Base-by-base conservation (phyloP, 2,113 vertebrate species). In the Antechinus stuartii region DNA sequence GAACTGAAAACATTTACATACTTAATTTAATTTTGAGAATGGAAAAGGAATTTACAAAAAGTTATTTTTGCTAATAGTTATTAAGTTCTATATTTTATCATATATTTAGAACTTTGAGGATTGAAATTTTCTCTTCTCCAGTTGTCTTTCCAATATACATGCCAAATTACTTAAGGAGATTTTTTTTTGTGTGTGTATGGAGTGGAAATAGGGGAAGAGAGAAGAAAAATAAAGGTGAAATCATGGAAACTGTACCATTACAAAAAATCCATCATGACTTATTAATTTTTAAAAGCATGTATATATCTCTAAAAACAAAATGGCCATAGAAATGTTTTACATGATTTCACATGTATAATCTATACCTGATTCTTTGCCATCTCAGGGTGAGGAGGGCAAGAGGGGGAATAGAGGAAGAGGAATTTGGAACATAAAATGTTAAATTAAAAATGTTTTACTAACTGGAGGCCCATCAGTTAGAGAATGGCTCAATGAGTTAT, bases 1-100 rank as follows among this genome's bases (percentile, higher is more conserved):
- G 91, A 96, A 97, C 92, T 96, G 94, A 8, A 97, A 98, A 95
- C n/a, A 97, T 98, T 98, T 97, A 96, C 84, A 97, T 94, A 94
- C 95, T 94, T 49, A 61, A 96, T 95, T 96, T 93, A 94, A 93
- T 95, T 96, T 97, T 91, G 93, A 93, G 76, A 98, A 95, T 93
- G 92, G 96, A 95, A 95, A 89, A 92, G 26, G 49, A 96, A 94
- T 94, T 97, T 97, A 95, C 96, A 95, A 96, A 55, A 92, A 55
- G 46, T 2, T 47, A 47, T 47, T 0, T 96, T 89, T 56, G 42
- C 35, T 42, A 23, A 42, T 22, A 84, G n/a, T 84, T 42, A 93
- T 47, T 0, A 0, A 8, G 25, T 91, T 94, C 56, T 52, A 91
- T 49, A 94, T 54, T 54, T n/a, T 94, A 68, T 93, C 93, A 89